Base-by-base conservation (phyloP, 2,113 vertebrate genomes). In the Desmodus rotundus region DNA sequence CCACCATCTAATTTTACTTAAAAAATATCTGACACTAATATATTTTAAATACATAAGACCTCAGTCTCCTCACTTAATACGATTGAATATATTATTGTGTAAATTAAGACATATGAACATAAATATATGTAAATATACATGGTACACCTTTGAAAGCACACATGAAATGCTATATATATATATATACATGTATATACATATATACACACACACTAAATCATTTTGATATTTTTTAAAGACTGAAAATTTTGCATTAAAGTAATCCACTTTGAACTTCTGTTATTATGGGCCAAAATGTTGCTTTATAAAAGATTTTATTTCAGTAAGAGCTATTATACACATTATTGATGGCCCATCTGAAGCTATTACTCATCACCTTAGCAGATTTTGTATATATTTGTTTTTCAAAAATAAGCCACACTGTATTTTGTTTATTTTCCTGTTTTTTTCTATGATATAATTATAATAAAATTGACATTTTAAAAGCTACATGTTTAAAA, bases 401-500 rank as follows among this genome's bases (percentile, higher is more conserved):
- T 72, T 80, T 92, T 77, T 74, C 9, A 85, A 95, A 78, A 56
- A 26, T 74, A 88, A 92, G 2, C 4, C 5, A 77, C 26, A 82
- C 2, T 47, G 7, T 76, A 22, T 58, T 84, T 87, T 84, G 28
- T n/a, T 58, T 80, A 6, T 28, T 77, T 86, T 56, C 47, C 24
- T 38, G 4, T 92, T 92, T 24, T 20, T 43, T 94, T 47, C 22
- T 84, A 77, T 50, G 28, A 70, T 4, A 47, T 24, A 84, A 92
- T 45, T 43, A 16, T 65, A 95, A 43, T 41, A 1, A 94, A 83
- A 76, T 26, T 52, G 56, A 89, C 26, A 76, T 74, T 84, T 85
- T 5, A 93, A 95, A 93, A 83, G 73, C 72, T 16, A 11, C n/a
- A 70, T 47, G 1, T 85, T 97, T 87, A 89, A 96, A 88, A 83